Evolutionary conservation across 2,888 invertebrate genomes (phyloP), one percentile per base, ranked within the genome.

Genomic region (Netelia virgata): DNA sequence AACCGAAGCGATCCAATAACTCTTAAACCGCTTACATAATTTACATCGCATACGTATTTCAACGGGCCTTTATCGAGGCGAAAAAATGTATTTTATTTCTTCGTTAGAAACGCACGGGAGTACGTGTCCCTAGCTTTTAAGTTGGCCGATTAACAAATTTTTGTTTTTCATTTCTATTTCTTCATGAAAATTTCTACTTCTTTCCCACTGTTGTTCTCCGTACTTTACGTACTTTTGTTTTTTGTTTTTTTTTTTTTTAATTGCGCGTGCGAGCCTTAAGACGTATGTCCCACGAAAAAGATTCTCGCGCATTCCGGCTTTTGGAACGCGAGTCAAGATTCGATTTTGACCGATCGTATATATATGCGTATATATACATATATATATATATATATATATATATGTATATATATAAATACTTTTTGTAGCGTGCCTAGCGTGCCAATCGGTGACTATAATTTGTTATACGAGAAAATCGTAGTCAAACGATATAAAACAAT

Each of bases 371-470:
- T n/a, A 76, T 64, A 43, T 72, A 53, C n/a, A 47, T 41, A 77
- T 63, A 81, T 28, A 50, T 74, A 74, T 50, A 73, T 55, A 55
- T 55, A 66, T 28, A 50, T 74, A 74, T 50, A 73, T 55, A 55
- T 55, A 66, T 76, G 72, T 36, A 28, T n/a, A 76, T 64, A 43
- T 72, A 53, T n/a, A 47, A 47, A 77, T 63, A 81, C 55, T 18
- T 82, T 84, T 82, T 68, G 55, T 78, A 83, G 83, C 87, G 85
- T 88, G 85, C 82, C 73, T 85, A 85, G 79, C 83, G 86, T 87
- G 86, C 87, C 85, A 86, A 86, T 79, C 61, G 74, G 78, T 82
- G 73, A 83, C 83, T 78, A 84, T 82, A 86, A 78, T 76, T 77
- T 66, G 50, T 73, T 68, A 57, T 63, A 57, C 68, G 64, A 53